Conservation (phyloP, 1,140 invertebrate species). For the Linepithema humile region DNA sequence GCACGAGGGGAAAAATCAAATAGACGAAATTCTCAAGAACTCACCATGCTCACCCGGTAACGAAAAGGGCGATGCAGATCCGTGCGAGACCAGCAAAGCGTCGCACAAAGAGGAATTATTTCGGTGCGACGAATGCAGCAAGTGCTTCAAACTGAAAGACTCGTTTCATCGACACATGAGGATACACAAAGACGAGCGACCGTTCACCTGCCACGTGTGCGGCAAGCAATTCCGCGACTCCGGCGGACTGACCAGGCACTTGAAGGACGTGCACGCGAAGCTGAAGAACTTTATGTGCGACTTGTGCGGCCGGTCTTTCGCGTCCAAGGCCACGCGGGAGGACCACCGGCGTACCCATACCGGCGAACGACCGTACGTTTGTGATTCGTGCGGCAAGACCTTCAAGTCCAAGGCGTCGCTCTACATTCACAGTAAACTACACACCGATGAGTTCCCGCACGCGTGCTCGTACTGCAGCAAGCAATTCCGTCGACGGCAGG, state of each 20-base stretch:
- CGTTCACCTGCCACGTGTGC: slow-evolving; percentile 89
- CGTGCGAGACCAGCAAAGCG: slow-evolving; percentile 4
- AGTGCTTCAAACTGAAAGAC: slow-evolving; percentile 82
- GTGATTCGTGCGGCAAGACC: slow-evolving; percentile 86
- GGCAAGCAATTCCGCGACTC: slow-evolving; percentile 85
- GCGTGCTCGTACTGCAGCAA: slow-evolving; percentile 83
- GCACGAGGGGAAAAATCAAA: background rate
- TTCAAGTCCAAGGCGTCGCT: slow-evolving; percentile 85
- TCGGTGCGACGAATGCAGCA: slow-evolving; percentile 83
- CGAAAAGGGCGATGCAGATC: background rate
- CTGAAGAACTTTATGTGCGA: slow-evolving; percentile 82
- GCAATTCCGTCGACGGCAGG: slow-evolving; percentile 84
- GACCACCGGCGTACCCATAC: slow-evolving; percentile 88
- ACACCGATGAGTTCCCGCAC: slow-evolving; percentile 84
- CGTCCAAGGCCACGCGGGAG: slow-evolving; percentile 85
- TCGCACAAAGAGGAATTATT: slow-evolving; percentile 55
- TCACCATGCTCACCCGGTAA: background rate
- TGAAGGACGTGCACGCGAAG: slow-evolving; percentile 75
- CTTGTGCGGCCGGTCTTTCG: slow-evolving; percentile 80
- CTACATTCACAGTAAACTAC: slow-evolving; percentile 85
- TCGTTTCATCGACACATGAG: slow-evolving; percentile 83
- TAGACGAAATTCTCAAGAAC: background rate
- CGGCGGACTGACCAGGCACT: slow-evolving; percentile 77
- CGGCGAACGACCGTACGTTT: slow-evolving; percentile 87
- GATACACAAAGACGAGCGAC: slow-evolving; percentile 89